Conservation (phyloP, 2,113 vertebrate genomes). For the Coptodon rendalli region DNA sequence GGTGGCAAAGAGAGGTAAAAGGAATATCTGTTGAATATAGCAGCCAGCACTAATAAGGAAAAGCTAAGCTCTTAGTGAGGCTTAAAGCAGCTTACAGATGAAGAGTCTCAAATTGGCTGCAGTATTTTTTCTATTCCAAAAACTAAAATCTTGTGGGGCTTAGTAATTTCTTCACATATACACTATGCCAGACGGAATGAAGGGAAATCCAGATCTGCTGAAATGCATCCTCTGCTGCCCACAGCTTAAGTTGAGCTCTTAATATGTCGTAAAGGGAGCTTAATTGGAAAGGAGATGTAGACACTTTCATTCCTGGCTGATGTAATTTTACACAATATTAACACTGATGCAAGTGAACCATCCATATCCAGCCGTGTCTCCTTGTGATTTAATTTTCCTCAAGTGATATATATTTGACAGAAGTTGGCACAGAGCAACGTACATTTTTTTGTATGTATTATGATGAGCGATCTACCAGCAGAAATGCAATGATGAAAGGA, state of each 20-base stretch:
- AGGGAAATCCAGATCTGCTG: conserved; percentile 33
- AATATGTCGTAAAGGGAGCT: conserved; percentile 47
- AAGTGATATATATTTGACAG: conserved; percentile 16
- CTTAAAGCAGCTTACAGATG: conserved; percentile 60
- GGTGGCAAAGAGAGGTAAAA: background rate
- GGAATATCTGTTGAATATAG: conserved; percentile 23
- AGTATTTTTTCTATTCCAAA: conserved; percentile 12
- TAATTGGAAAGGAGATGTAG: conserved; percentile 48
- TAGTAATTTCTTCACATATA: conserved; percentile 44
- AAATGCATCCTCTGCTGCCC: conserved; percentile 33
- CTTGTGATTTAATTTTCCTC: conserved; percentile 43
- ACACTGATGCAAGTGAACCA: conserved; percentile 51
- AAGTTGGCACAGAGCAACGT: background rate
- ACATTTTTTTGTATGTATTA: background rate
- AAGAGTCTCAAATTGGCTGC: conserved; percentile 50
- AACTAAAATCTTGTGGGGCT: conserved; percentile 41
- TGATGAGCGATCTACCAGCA: background rate
- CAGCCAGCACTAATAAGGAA: conserved; percentile 51
- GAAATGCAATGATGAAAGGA: background rate
- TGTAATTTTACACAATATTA: conserved; percentile 54
- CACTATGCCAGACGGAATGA: conserved; percentile 34
- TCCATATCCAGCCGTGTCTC: conserved; percentile 34
- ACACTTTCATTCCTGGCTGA: conserved; percentile 29
- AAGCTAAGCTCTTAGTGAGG: conserved; percentile 51
- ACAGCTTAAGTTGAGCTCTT: conserved; percentile 46